Conservation (phyloP, 2,113 vertebrate genomes). For the Pandion haliaetus region DNA sequence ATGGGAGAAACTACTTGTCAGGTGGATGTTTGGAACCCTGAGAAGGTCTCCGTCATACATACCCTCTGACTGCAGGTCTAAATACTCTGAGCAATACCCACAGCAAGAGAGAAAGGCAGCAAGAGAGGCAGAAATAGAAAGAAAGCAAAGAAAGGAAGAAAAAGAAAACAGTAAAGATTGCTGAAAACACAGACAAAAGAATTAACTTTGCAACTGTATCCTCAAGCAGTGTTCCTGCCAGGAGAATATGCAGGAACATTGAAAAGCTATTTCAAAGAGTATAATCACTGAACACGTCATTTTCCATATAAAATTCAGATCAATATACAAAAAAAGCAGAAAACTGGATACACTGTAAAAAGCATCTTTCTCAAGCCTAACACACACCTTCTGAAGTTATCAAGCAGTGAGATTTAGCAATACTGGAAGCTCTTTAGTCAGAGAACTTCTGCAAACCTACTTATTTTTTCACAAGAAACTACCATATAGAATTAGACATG, state of each 20-base stretch:
- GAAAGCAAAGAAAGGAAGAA: background rate
- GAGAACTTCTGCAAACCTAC: background rate
- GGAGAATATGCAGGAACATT: background rate
- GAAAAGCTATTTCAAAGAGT: background rate
- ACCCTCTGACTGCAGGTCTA: constrained; percentile 64
- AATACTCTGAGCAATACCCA: constrained; percentile 64
- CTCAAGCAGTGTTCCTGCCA: background rate
- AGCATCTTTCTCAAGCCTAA: background rate
- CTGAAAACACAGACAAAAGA: background rate
- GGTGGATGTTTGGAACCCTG: constrained; percentile 44
- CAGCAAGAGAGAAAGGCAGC: background rate
- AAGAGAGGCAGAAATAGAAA: background rate
- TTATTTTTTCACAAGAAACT: background rate
- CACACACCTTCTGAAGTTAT: background rate
- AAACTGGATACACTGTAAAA: background rate
- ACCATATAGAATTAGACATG: background rate
- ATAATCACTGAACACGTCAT: background rate
- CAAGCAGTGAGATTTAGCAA: background rate
- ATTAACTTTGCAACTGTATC: background rate
- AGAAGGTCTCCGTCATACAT: background rate
- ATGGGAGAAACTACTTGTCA: background rate
- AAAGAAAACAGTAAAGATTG: constrained; percentile 5
- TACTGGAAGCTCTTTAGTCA: background rate
- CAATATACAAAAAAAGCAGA: background rate
- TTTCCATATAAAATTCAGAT: background rate